Conservation (phyloP, 2,113 vertebrate species). For the Sander vitreus region DNA sequence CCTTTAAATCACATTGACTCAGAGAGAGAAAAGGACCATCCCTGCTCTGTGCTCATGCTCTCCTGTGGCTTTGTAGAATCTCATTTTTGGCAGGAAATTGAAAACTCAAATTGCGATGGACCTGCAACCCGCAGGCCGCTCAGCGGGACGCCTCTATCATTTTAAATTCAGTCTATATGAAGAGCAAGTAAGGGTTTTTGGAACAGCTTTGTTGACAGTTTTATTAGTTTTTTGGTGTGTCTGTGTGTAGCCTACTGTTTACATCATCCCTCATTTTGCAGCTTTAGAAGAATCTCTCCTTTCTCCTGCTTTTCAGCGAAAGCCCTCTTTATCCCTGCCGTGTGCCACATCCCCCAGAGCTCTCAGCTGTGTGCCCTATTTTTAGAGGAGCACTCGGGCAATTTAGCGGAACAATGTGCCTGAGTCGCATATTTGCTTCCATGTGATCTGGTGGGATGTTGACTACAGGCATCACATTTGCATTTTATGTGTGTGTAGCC, state of each 20-base stretch:
- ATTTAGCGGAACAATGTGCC: constrained; percentile 72
- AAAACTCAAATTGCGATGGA: constrained; percentile 39
- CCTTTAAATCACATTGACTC: constrained; percentile 57
- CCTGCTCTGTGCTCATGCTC: not conserved
- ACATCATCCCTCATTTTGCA: constrained; percentile 48
- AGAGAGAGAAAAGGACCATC: constrained; percentile 22
- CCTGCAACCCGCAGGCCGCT: constrained; percentile 20
- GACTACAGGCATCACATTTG: constrained; percentile 48
- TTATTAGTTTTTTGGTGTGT: constrained; percentile 19
- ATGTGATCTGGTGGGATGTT: constrained; percentile 55
- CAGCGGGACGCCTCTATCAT: constrained; percentile 9
- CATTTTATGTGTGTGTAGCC: constrained; percentile 26
- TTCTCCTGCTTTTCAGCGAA: constrained; percentile 48
- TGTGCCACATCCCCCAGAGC: constrained; percentile 67
- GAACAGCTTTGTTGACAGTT: constrained; percentile 29
- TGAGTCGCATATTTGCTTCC: constrained; percentile 48
- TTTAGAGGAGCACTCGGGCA: constrained; percentile 72
- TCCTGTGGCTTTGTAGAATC: constrained; percentile 29
- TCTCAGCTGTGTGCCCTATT: constrained; percentile 76
- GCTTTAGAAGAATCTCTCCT: constrained; percentile 42
- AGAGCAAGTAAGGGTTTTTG: constrained; percentile 23
- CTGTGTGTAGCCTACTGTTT: constrained; percentile 45
- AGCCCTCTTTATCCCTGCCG: constrained; percentile 20
- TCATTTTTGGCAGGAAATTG: constrained; percentile 52
- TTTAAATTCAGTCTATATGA: constrained; percentile 11